Evolutionary conservation across 2,888 invertebrate genomes (phyloP), one percentile per base, ranked within the genome.

Genomic region (Apotomis turbidana): DNA sequence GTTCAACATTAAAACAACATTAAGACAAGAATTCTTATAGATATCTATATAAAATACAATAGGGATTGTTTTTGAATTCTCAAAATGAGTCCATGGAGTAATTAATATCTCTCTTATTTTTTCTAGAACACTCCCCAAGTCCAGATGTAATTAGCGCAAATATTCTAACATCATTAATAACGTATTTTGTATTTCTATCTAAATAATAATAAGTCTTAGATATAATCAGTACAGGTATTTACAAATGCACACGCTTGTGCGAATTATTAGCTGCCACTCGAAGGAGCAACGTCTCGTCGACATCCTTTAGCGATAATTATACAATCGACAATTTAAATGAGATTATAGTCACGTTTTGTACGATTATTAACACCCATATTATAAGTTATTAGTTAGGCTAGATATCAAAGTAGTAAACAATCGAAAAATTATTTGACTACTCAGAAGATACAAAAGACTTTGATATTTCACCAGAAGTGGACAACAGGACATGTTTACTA

Each of bases 341-440:
- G 81, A 84, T 89, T 93, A 91, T 91, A 91, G 91, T 91, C 91
- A 88, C 85, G 82, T 85, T 92, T 93, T 91, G 91, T 92, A 93
- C 93, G 87, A 85, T 89, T 82, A 88, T 85, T 90, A 86, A 83
- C 80, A 78, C 81, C 70, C 81, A 78, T 83, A 76, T 73, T 76
- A 74, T 74, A 76, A 70, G 60, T 76, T 68, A 74, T 76, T 74
- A 76, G 77, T 76, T 77, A 78, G 76, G 61, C 61, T 71, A 71
- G 27, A 71, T 67, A 71, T 55, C 71, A 57, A 77, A 76, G 77
- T 80, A 81, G 78, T 82, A 83, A 82, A 83, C 77, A 79, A 81
- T 83, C 82, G 75, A 82, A 83, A 82, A 79, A 75, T 77, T 68
- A 62, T 63, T 63, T 72, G 10, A 52, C 68, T 72, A 72, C 58